Conservation (phyloP, 2,113 vertebrate genomes). For the Dasyornis broadbenti region DNA sequence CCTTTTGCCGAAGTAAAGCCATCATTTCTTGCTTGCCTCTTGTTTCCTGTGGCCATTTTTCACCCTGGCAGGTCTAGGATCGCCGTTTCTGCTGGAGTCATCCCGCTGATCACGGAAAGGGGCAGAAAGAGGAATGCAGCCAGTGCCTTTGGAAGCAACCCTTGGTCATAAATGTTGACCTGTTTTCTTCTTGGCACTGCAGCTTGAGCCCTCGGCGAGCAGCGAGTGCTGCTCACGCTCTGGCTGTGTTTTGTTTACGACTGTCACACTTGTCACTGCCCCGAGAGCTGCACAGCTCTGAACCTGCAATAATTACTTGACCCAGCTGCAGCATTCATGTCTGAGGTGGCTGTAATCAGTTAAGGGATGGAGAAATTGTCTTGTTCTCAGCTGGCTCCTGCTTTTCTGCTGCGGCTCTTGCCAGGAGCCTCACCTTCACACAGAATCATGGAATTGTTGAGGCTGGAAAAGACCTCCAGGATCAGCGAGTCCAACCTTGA, state of each 20-base stretch:
- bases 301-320: neutral
- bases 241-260: neutral
- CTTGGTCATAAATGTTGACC: neutral
- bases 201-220: neutral
- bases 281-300: neutral
- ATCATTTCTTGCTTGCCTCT: neutral
- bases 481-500: fast-evolving
- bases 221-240: neutral
- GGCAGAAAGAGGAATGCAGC: neutral
- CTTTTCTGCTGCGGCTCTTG: neutral
- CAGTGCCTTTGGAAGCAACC: neutral
- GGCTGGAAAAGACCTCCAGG: neutral
- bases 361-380: neutral
- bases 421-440: neutral
- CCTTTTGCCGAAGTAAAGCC: neutral
- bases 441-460: neutral
- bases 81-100: neutral
- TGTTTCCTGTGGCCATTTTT: neutral
- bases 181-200: neutral
- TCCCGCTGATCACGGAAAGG: neutral
- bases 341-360: neutral
- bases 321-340: neutral
- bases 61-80: neutral
- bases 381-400: neutral
- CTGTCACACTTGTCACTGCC: neutral